These are phyloP conservation scores for Tetragnatha montana DNA, from an alignment of 2,888 invertebrate species.

Conservation along the genomic window DNA sequence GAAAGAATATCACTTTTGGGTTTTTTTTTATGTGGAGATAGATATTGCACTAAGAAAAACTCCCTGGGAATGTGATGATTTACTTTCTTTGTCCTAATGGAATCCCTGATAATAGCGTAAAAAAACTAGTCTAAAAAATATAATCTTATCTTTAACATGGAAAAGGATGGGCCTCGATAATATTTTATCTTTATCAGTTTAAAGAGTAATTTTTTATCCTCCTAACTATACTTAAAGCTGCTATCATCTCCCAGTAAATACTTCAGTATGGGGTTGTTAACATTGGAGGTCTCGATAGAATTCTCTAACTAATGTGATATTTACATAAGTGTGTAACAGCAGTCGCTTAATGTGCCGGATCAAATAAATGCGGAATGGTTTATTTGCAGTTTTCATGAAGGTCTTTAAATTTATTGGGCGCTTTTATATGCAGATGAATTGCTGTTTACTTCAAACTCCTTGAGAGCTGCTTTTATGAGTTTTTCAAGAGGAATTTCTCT, in stretches of 20 bases:
- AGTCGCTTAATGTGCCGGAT: not conserved
- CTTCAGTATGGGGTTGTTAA: conserved; percentile 23
- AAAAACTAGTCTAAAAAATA: conserved; percentile 38
- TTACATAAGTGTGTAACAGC: not conserved
- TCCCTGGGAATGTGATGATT: conserved; percentile 47
- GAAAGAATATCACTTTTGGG: conserved; percentile 42
- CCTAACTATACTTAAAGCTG: conserved; percentile 25
- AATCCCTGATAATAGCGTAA: conserved; percentile 40
- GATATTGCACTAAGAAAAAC: conserved; percentile 21
- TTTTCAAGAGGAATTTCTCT: no score
- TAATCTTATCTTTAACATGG: conserved; percentile 54
- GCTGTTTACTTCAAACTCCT: not conserved
- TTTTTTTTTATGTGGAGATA: conserved; percentile 17
- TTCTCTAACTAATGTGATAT: not conserved
- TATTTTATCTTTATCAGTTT: conserved; percentile 60
- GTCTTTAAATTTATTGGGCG: not conserved
- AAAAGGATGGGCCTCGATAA: conserved; percentile 59
- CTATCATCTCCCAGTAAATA: conserved; percentile 22
- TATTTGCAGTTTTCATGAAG: not conserved
- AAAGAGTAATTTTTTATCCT: conserved; percentile 42
- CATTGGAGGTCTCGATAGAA: not conserved
- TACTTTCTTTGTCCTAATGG: conserved; percentile 60
- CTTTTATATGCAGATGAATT: not conserved
- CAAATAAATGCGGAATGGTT: not conserved
- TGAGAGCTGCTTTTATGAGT: no score